phyloP scores from a whole-genome alignment of 2,113 vertebrate species.

The Oreochromis niloticus region DNA sequence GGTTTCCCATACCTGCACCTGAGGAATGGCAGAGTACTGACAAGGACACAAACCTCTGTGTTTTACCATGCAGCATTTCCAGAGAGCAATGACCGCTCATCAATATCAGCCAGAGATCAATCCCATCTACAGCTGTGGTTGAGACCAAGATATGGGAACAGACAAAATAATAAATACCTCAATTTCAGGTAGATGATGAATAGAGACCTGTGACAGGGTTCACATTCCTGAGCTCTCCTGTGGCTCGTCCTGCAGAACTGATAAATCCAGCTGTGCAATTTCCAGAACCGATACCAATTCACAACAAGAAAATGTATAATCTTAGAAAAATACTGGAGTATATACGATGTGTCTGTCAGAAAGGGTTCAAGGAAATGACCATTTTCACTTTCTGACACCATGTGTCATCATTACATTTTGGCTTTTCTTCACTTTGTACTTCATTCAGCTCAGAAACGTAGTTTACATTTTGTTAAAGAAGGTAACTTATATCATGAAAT shows the following conservation, averaged over 20 bases:
- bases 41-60: background rate
- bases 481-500: background rate
- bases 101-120: background rate
- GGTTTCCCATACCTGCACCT: background rate
- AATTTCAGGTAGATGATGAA: background rate
- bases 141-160: background rate
- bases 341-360: background rate
- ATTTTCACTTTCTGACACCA: background rate
- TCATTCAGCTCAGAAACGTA: background rate
- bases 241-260: background rate
- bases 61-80: background rate
- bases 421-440: background rate
- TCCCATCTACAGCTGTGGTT: background rate
- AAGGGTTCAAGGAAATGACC: background rate
- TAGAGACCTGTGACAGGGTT: background rate
- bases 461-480: background rate
- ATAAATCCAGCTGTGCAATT: background rate
- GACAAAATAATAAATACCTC: background rate
- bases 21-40: background rate
- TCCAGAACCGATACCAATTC: background rate
- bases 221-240: background rate
- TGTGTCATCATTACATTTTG: background rate
- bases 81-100: background rate
- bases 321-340: background rate
- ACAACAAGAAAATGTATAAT: background rate